phyloP scores from a whole-genome alignment of 2,888 invertebrate species.

The Drosophila helvetica region DNA sequence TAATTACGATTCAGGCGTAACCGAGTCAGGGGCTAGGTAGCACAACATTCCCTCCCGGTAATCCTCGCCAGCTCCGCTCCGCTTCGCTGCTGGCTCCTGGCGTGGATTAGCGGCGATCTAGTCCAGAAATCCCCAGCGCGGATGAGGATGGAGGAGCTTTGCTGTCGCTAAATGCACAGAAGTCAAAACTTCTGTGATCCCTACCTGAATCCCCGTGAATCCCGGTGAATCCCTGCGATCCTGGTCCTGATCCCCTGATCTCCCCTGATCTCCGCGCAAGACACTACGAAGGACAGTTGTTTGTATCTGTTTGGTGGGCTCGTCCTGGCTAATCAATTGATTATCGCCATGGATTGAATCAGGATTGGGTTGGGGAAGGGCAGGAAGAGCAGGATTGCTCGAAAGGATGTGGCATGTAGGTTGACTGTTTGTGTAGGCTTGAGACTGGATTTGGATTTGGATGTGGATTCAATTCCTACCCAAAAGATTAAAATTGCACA shows the following conservation, averaged over 20 bases:
- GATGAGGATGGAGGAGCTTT: slow-evolving; percentile 52
- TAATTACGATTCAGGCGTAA: slow-evolving; percentile 44
- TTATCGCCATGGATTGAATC: slow-evolving; percentile 35
- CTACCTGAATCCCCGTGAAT: slow-evolving; percentile 5
- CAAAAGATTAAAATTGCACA: slow-evolving; percentile 34
- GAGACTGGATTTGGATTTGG: slow-evolving; percentile 6
- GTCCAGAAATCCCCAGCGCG: slow-evolving; percentile 28
- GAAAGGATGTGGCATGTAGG: not conserved
- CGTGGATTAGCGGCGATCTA: slow-evolving; percentile 36
- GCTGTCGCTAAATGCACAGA: slow-evolving; percentile 58
- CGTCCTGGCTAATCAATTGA: slow-evolving; percentile 52
- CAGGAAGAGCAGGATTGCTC: slow-evolving; percentile 5
- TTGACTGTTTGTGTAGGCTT: slow-evolving; percentile 15
- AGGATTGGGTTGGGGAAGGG: slow-evolving; percentile 19
- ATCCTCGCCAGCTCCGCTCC: slow-evolving; percentile 12
- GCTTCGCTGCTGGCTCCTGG: slow-evolving; percentile 7
- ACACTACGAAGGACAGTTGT: not conserved
- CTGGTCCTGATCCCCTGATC: slow-evolving; percentile 1
- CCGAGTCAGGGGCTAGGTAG: slow-evolving; percentile 43
- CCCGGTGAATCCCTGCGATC: not conserved
- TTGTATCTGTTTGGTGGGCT: slow-evolving; percentile 56
- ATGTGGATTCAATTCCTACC: slow-evolving; percentile 7
- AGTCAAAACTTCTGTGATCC: slow-evolving; percentile 58
- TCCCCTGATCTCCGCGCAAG: no score
- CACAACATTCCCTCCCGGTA: slow-evolving; percentile 36